phyloP scores from a whole-genome alignment of 64 coral and sea anemone species.

The Montipora sp. region DNA sequence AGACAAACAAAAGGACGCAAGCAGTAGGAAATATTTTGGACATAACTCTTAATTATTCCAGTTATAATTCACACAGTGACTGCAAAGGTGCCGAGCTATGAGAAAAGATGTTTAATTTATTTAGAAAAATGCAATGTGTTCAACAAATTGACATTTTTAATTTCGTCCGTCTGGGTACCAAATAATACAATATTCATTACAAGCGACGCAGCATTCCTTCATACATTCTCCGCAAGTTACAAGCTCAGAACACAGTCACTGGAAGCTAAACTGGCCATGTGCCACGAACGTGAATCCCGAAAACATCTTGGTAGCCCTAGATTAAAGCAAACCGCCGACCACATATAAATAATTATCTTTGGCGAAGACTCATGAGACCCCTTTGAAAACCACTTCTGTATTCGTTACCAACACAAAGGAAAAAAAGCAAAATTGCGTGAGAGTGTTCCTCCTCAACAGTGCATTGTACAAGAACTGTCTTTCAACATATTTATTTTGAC shows the following conservation, averaged over 20 bases:
- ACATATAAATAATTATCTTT: conserved; percentile 7
- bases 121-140: no score
- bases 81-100: no score
- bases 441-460: no score
- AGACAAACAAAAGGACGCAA: no score
- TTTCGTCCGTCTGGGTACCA: neutral
- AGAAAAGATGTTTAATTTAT: no score
- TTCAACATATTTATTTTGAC: neutral
- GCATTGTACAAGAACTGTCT: neutral
- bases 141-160: neutral
- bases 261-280: neutral
- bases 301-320: neutral
- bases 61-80: no score
- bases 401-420: neutral
- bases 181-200: neutral
- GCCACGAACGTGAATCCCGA: neutral
- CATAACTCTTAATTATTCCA: no score
- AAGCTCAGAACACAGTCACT: neutral
- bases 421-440: no score
- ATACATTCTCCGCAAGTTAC: neutral
- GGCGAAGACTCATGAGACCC: conserved; percentile 3
- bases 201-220: neutral
- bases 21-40: no score
- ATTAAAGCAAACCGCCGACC: neutral
- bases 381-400: neutral